Conservation (phyloP, 2,888 invertebrate species). For the Molorchus minor region DNA sequence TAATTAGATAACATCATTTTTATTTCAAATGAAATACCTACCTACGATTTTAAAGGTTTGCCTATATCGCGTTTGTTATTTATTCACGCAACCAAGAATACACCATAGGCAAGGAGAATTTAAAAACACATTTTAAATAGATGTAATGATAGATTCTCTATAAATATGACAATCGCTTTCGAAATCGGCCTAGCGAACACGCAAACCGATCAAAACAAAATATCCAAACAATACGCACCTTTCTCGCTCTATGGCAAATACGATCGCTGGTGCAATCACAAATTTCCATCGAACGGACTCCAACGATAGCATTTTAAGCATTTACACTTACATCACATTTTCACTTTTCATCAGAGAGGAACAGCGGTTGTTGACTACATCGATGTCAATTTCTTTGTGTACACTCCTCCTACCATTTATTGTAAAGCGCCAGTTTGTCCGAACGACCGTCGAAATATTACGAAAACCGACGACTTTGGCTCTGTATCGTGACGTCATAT, state of each 20-base stretch:
- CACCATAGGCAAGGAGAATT: too few relatives aligned
- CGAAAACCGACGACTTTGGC: constrained; percentile 58
- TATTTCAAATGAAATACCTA: too few relatives aligned
- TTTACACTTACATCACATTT: constrained; percentile 32
- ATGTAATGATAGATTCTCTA: too few relatives aligned
- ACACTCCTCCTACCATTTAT: constrained; percentile 48
- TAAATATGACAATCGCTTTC: too few relatives aligned
- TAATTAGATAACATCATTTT: too few relatives aligned
- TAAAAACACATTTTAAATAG: too few relatives aligned
- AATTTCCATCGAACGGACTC: constrained; percentile 16
- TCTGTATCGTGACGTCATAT: constrained; percentile 72
- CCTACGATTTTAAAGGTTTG: too few relatives aligned
- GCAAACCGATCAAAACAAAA: too few relatives aligned
- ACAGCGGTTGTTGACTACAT: constrained; percentile 58
- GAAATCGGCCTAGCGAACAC: too few relatives aligned
- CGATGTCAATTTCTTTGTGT: constrained; percentile 44
- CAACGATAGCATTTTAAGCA: too few relatives aligned
- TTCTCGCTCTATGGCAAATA: not conserved
- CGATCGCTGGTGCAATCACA: constrained; percentile 13
- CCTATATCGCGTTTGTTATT: too few relatives aligned
- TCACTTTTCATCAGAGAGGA: constrained; percentile 37
- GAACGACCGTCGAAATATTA: constrained; percentile 50
- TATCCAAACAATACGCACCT: not conserved
- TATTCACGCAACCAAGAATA: constrained; percentile 23
- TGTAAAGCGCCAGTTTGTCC: constrained; percentile 55